Evolutionary conservation across 2,113 vertebrate species (phyloP).

Genomic region (Micromys minutus): DNA sequence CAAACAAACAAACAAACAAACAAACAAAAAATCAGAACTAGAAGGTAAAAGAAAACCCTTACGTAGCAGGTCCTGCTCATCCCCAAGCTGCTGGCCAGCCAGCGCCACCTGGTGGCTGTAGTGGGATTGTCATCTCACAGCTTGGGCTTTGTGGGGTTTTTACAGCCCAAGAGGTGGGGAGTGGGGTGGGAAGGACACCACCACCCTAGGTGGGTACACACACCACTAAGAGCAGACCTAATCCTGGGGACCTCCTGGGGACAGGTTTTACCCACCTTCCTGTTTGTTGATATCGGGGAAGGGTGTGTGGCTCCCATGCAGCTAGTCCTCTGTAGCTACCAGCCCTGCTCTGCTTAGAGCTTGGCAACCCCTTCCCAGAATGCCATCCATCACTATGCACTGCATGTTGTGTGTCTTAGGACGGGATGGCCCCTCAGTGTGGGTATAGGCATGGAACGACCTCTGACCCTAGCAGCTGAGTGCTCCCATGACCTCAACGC

Average conservation of each 20-base stretch:
- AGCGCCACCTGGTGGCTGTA: not conserved
- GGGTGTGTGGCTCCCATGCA: not conserved
- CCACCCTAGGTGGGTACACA: not conserved
- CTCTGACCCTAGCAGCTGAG: not conserved
- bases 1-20: not conserved
- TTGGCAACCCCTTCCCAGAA: not conserved
- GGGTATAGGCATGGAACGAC: not conserved
- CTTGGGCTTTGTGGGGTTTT: not conserved
- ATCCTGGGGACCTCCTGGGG: not conserved
- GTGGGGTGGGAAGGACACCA: too few relatives aligned
- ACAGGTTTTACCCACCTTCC: too few relatives aligned
- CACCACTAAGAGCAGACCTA: rapidly evolving
- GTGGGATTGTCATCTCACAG: not conserved
- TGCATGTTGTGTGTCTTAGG: not conserved
- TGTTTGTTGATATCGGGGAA: not conserved
- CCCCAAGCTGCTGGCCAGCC: not conserved
- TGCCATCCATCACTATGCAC: too few relatives aligned
- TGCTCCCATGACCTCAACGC: too few relatives aligned
- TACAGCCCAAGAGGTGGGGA: not conserved
- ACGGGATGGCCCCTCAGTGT: not conserved
- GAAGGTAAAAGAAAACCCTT: not conserved
- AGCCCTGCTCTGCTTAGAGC: not conserved
- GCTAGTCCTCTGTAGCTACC: not conserved
- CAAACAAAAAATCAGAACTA: not conserved
- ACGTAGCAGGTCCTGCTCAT: not conserved